These are phyloP conservation scores for Archilochus colubris DNA, from an alignment of 2,113 vertebrate genomes.

Conservation along the genomic window DNA sequence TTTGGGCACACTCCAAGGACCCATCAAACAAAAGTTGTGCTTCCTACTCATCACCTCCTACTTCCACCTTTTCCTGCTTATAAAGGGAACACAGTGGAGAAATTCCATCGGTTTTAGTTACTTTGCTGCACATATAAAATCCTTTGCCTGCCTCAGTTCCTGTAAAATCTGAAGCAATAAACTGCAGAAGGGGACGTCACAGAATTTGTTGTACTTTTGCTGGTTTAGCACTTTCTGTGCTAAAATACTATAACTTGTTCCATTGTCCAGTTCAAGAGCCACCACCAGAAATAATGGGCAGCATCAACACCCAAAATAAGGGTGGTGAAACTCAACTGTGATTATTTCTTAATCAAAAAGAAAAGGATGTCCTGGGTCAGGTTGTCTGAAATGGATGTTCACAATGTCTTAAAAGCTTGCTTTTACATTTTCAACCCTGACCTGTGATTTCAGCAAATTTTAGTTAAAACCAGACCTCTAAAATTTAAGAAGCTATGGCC, in stretches of 20 bases:
- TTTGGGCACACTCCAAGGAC: neutral
- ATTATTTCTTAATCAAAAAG: neutral
- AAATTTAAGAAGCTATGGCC: neutral
- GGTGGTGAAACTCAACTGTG: neutral
- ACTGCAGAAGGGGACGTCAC: neutral
- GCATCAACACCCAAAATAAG: neutral
- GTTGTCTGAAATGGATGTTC: neutral
- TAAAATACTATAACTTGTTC: neutral
- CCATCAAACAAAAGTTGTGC: neutral
- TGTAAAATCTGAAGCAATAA: neutral
- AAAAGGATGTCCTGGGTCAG: neutral
- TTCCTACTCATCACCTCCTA: neutral
- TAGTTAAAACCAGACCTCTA: neutral
- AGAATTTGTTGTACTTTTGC: neutral
- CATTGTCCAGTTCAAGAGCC: neutral
- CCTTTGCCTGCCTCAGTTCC: neutral
- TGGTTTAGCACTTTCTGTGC: neutral
- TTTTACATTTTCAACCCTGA: neutral
- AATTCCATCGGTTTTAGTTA: neutral
- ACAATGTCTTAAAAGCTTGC: neutral
- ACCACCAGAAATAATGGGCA: neutral
- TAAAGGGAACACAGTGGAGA: neutral
- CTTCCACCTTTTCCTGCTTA: neutral
- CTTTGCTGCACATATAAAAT: neutral
- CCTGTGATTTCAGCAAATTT: neutral